Conservation (phyloP, 2,888 invertebrate species). For the Cantharis rustica region DNA sequence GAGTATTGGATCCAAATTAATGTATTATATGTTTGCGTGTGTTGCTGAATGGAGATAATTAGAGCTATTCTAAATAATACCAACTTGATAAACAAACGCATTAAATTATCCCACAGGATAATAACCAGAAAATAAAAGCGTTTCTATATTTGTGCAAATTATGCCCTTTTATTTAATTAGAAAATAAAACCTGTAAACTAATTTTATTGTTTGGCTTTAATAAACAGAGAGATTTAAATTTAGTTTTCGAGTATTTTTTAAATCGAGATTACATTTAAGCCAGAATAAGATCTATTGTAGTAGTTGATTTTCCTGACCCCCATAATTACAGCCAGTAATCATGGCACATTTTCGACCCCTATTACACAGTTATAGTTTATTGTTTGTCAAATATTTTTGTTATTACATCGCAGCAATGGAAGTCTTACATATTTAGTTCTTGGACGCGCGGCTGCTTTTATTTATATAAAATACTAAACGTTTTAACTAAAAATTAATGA, state of each 20-base stretch:
- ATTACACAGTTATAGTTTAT: too few relatives aligned
- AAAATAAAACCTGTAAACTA: background rate
- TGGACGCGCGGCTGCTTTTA: conserved; percentile 19
- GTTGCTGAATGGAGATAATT: background rate
- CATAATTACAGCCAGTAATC: too few relatives aligned
- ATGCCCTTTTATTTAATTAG: background rate
- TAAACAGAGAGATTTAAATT: too few relatives aligned
- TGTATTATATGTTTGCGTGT: background rate
- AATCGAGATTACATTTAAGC: too few relatives aligned
- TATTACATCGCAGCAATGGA: too few relatives aligned
- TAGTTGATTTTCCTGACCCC: too few relatives aligned
- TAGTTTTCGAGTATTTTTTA: too few relatives aligned
- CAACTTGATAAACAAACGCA: background rate
- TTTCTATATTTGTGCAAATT: background rate
- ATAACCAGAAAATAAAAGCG: background rate
- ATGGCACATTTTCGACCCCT: too few relatives aligned
- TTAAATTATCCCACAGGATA: background rate
- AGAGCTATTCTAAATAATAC: background rate
- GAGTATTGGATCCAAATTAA: background rate
- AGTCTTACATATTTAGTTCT: too few relatives aligned
- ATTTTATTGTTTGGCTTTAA: too few relatives aligned
- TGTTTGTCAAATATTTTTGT: too few relatives aligned
- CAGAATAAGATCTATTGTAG: too few relatives aligned
- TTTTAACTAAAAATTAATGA: conserved; percentile 22
- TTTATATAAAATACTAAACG: conserved; percentile 24